Percentiles rank a stretch among this genome's conserved stretches.
These are phyloP conservation scores for Falcunculus frontatus DNA, from an alignment of 2,113 vertebrate genomes.

Conservation along the genomic window DNA sequence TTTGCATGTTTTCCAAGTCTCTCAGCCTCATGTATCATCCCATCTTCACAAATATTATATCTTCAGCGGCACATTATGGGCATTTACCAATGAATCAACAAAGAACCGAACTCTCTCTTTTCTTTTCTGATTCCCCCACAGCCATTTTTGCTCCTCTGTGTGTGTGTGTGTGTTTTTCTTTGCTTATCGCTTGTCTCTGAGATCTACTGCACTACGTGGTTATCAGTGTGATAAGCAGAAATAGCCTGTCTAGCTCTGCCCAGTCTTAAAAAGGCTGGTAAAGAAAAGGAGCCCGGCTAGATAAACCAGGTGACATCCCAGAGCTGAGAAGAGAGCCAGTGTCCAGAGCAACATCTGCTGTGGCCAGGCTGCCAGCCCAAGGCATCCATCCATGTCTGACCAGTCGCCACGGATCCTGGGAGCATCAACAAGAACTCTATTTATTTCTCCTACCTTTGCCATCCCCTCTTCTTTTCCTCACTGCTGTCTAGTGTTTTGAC, in stretches of 20 bases:
- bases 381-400: conserved; percentile 12
- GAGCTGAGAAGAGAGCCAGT: conserved; percentile 22
- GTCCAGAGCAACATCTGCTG: conserved; percentile 42
- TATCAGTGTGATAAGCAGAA: neutral
- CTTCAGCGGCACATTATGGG: neutral
- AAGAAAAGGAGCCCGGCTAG: neutral
- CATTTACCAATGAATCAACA: neutral
- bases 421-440: neutral
- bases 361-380: conserved; percentile 1
- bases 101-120: neutral
- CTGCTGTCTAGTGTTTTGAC: neutral
- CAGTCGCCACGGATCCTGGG: neutral
- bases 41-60: neutral
- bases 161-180: neutral
- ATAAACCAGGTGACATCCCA: conserved; percentile 21
- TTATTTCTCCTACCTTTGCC: neutral
- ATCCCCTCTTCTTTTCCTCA: neutral
- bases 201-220: neutral
- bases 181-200: neutral
- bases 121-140: neutral
- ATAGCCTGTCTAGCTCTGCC: neutral
- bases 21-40: neutral
- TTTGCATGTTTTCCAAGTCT: neutral
- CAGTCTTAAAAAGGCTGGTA: neutral
- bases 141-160: neutral